Evolutionary conservation across 2,113 vertebrate genomes (phyloP), one percentile per base, ranked within the genome.

Genomic region (Mystacornis crossleyi): DNA sequence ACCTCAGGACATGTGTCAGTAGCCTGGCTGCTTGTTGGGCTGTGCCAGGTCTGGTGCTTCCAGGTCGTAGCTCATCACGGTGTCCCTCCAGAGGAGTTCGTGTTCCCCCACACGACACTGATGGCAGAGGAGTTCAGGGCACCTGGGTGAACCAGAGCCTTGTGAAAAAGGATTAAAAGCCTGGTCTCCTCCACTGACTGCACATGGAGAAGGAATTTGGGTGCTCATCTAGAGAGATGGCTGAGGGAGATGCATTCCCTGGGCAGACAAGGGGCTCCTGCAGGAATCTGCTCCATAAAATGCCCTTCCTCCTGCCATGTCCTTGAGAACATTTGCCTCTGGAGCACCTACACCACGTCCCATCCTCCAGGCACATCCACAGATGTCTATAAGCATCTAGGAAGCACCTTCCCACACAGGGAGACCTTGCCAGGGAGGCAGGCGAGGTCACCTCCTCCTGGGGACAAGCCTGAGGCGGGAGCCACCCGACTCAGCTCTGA

Each of bases 61-160:
- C 42, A 64, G 33, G 23, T n/a, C 72, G 74, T 33, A 66, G 45
- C 11, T 88, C 8, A 29, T 48, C 7, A 4, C 0, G 0, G 17
- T 17, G 47, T 42, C 20, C 42, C 47, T 65, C 15, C 47, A 57
- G 34, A 57, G 33, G 4, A 26, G 13, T 7, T 6, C 1, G 4
- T 29, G n/a, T 26, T 23, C 6, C 23, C 12, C 25, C 2, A 20
- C 10, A n/a, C 0, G 0, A 54, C 36, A 16, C 38, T 54, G 43
- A 58, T 18, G 38, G 72, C 57, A 60, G 62, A 91, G 28, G 14
- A 16, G 28, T 57, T 55, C 42, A 3, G 0, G 12, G 43, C 17
- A 33, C 23, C 34, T 28, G 26, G 23, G 18, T 55, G 31, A 93
- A 50, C 33, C n/a, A 29, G 36, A 55, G 12, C 61, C 34, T 71